Evolutionary conservation across 2,888 invertebrate species (phyloP).

Genomic region (Melieria omissa): DNA sequence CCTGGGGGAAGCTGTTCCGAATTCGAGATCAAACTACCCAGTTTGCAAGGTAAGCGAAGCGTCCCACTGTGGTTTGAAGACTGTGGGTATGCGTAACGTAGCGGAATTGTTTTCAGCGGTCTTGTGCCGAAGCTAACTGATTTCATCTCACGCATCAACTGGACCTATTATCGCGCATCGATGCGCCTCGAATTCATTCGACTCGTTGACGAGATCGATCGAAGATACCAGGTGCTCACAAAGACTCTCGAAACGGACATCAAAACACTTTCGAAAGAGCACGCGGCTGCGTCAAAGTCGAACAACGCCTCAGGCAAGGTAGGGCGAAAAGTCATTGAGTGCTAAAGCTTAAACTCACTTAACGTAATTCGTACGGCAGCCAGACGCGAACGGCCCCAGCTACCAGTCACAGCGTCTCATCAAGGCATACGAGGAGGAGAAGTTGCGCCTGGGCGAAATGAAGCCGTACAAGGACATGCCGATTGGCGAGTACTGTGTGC

Average conservation of each 20-base stretch:
- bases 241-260: slow-evolving; percentile 48
- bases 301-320: slow-evolving; percentile 72
- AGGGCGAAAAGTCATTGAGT: neutral
- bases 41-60: slow-evolving; percentile 50
- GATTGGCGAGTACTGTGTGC: slow-evolving; percentile 78
- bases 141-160: slow-evolving; percentile 82
- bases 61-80: neutral
- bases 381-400: slow-evolving; percentile 47
- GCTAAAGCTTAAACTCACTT: too few relatives aligned
- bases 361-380: slow-evolving; percentile 14
- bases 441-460: slow-evolving; percentile 72
- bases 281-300: slow-evolving; percentile 70
- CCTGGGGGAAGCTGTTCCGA: slow-evolving; percentile 45
- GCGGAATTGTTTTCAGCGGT: slow-evolving; percentile 41
- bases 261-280: slow-evolving; percentile 53
- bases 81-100: too few relatives aligned
- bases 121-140: slow-evolving; percentile 69
- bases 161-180: slow-evolving; percentile 78
- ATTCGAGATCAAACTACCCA: slow-evolving; percentile 48
- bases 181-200: slow-evolving; percentile 72
- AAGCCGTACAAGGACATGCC: slow-evolving; percentile 87
- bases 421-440: slow-evolving; percentile 70
- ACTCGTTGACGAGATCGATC: slow-evolving; percentile 86
- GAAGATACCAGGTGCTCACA: slow-evolving; percentile 72
- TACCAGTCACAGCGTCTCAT: slow-evolving; percentile 54